phyloP scores from a whole-genome alignment of 1,140 invertebrate species.

The Odontomachus brunneus region DNA sequence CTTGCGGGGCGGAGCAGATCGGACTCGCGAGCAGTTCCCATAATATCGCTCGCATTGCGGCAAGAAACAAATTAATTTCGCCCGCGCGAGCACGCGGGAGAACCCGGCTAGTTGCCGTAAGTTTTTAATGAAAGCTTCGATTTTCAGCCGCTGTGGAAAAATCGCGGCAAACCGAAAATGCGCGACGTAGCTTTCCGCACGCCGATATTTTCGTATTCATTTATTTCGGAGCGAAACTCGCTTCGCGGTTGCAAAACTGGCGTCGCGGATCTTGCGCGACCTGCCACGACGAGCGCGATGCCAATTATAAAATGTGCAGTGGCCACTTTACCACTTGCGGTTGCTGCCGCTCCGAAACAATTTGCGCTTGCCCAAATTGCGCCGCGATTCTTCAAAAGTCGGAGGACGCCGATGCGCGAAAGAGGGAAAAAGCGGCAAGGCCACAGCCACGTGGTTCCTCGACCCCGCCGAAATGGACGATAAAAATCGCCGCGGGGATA shows the following conservation, averaged over 20 bases:
- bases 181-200: constrained; percentile 11
- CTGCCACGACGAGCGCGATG: not conserved
- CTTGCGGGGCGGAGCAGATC: not conserved
- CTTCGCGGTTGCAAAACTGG: no score
- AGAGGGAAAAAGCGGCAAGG: not conserved
- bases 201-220: constrained; percentile 18
- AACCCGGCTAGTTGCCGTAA: constrained; percentile 20
- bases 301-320: constrained; percentile 3
- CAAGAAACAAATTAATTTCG: constrained; percentile 60
- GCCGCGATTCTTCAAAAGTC: not conserved
- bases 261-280: not conserved
- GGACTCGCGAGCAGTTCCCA: constrained; percentile 11
- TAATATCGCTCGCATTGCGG: constrained; percentile 57
- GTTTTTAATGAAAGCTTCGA: constrained; percentile 60
- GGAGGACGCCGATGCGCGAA: not conserved
- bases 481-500: constrained; percentile 48
- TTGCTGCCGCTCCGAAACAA: not conserved
- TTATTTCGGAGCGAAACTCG: no score
- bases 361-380: not conserved
- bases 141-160: constrained; percentile 45
- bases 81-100: not conserved
- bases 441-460: constrained; percentile 1
- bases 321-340: not conserved
- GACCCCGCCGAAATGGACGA: constrained; percentile 50
- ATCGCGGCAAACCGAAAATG: constrained; percentile 13